Percentiles rank a stretch among this genome's conserved stretches.
phyloP scores from a whole-genome alignment of 2,797 vertebrate species.

The Manis pentadactyla region DNA sequence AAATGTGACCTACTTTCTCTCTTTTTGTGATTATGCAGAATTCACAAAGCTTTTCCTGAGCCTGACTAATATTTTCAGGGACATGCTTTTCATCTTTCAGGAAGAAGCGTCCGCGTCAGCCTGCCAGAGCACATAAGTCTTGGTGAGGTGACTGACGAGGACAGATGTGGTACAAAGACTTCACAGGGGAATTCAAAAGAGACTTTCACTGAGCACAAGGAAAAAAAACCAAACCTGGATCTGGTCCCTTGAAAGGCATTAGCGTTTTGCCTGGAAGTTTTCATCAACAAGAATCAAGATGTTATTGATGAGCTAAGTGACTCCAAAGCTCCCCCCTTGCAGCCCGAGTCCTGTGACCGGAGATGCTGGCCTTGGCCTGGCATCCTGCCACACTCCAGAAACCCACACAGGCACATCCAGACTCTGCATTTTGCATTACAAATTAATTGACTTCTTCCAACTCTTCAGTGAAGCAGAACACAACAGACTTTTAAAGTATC shows the following conservation, averaged over 20 bases:
- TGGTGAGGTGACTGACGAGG: neutral
- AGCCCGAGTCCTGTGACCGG: neutral
- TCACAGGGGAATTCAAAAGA: neutral
- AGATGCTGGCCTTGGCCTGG: neutral
- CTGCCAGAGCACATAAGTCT: slow-evolving; percentile 53
- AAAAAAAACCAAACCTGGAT: neutral
- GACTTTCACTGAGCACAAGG: neutral
- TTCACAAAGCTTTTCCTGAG: slow-evolving; percentile 59
- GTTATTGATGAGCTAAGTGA: neutral
- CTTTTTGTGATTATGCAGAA: slow-evolving; percentile 75
- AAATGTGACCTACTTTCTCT: slow-evolving; percentile 77
- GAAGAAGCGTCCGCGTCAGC: neutral
- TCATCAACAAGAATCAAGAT: slow-evolving; percentile 21
- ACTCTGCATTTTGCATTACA: slow-evolving; percentile 74
- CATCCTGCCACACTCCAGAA: neutral
- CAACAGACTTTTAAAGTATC: slow-evolving; percentile 70
- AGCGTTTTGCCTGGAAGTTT: slow-evolving; percentile 46
- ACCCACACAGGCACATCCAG: slow-evolving; percentile 42
- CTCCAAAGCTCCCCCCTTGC: slow-evolving; percentile 2
- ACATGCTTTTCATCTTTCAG: slow-evolving; percentile 65
- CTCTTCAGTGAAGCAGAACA: slow-evolving; percentile 32
- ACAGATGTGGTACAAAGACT: neutral
- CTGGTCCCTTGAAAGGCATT: neutral
- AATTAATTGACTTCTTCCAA: slow-evolving; percentile 74
- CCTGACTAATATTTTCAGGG: slow-evolving; percentile 73